Base-by-base conservation (phyloP, 2,888 invertebrate genomes). In the Sinopyrophorus schimmeli region DNA sequence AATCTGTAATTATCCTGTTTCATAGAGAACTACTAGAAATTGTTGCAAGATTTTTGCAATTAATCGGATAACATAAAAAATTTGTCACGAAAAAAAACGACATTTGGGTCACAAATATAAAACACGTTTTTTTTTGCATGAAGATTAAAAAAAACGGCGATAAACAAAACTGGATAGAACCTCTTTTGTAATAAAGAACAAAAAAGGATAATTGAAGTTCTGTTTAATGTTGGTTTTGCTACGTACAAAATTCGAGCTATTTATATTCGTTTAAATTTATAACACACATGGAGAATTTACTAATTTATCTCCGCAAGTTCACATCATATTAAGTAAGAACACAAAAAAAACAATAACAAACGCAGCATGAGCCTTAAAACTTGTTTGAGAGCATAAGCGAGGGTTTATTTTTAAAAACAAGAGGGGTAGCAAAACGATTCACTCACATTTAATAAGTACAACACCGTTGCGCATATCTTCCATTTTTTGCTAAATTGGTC, bases 401-500 rank as follows among this genome's bases (percentile, higher is more conserved):
- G 28, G 28, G 14, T 2, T 21, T 21, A 5, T 21, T 21, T 21
- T 9, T 3, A 2, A 31, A n/a, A 2, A 20, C 5, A n/a, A 2
- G 11, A 28, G 31, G n/a, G 12, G 5, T 28, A 12, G 6, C 7
- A 31, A 6, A 31, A 23, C 9, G 5, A n/a, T 10, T n/a, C 10
- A 82, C 84, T 84, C 78, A 84, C 84, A 84, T 78, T 84, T 84
- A 69, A 84, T 84, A 74, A 84, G 81, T 64, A 84, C 82, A 69
- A 84, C 83, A 65, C 84, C 83, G 76, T 83, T 83, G 72, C 81
- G 81, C 74, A 80, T 80, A 70, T 83, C 82, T 72, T 84, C 83
- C 81, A 84, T 83, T 20, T n/a, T 31, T 52, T 47, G 28, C 18
- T 41, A 34, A 41, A 49, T 35, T 44, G 42, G 38, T 46, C 35